phyloP scores from a whole-genome alignment of 2,888 invertebrate genomes.

The Apamea monoglypha region DNA sequence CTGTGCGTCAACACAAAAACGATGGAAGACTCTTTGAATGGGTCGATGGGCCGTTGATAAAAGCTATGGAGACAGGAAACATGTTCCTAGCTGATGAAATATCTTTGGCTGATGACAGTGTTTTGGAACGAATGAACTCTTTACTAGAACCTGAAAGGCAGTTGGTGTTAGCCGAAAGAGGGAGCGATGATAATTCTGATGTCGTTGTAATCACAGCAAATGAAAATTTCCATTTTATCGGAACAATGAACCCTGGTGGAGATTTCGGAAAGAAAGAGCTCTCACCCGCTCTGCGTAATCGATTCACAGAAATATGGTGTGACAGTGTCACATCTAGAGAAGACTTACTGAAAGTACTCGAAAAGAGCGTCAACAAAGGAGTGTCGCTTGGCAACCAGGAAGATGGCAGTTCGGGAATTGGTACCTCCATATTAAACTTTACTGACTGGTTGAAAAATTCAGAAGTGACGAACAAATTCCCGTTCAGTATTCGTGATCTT shows the following conservation, averaged over 20 bases:
- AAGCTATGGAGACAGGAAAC: slow-evolving; percentile 96
- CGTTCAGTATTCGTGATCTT: slow-evolving; percentile 97
- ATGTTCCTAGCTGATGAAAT: slow-evolving; percentile 99
- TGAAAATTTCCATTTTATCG: slow-evolving; percentile 96
- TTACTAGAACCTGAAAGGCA: slow-evolving; percentile 98
- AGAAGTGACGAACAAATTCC: slow-evolving; percentile 94
- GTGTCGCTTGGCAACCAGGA: slow-evolving; percentile 89
- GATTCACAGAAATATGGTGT: slow-evolving; percentile 99
- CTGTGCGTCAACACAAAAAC: slow-evolving; percentile 93
- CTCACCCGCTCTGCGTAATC: slow-evolving; percentile 98
- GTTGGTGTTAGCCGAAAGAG: slow-evolving; percentile 97
- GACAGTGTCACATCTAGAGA: slow-evolving; percentile 93
- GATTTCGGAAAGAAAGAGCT: slow-evolving; percentile 99
- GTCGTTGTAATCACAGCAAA: slow-evolving; percentile 92
- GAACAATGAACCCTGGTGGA: slow-evolving; percentile 99
- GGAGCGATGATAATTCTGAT: slow-evolving; percentile 91
- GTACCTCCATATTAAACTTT: slow-evolving; percentile 94
- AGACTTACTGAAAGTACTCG: slow-evolving; percentile 95
- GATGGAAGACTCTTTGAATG: slow-evolving; percentile 96
- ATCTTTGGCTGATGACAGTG: slow-evolving; percentile 99
- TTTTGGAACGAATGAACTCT: slow-evolving; percentile 98
- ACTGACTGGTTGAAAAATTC: slow-evolving; percentile 93
- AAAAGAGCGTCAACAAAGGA: slow-evolving; percentile 93
- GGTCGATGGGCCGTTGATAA: slow-evolving; percentile 98
- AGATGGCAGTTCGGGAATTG: slow-evolving; percentile 90